Base-by-base conservation (phyloP, 2,797 vertebrate genomes). In the Allobates femoralis region DNA sequence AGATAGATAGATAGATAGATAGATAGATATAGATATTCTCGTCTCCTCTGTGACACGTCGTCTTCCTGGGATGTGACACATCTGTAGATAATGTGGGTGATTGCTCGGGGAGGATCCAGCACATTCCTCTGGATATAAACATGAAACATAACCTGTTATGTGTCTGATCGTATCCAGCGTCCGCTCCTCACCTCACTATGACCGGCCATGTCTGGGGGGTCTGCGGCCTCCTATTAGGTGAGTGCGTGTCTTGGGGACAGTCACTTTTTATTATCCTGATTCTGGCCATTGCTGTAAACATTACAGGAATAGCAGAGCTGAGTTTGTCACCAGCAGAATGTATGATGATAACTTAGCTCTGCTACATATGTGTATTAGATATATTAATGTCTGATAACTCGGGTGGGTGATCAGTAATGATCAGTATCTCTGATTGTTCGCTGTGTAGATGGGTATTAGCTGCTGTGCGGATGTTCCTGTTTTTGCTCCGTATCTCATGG, bases 91-190 rank as follows among this genome's bases (percentile, higher is more conserved):
- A 85, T 80, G 64, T 58, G 16, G 26, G 41, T 69, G n/a, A 55
- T 69, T 34, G 55, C 50, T 67, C 41, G 11, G 84, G 84, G 84
- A 85, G 77, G 76, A 67, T 50, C 55, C 76, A 73, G 75, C n/a
- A 67, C 74, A 60, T 18, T 11, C 56, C 26, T 46, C 1, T n/a
- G 15, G 81, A 32, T 79, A 79, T 46, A 85, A 55, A 79, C 51
- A 16, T 58, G 41, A 79, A 16, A 73, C 15, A 66, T 4, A 32
- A 58, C 16, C 30, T 69, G 34, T 58, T 37, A 26, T 71, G 21
- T 32, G 26, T 34, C 51, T 79, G 46, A 79, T 19, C 56, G 60
- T 28, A 79, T 53, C 1, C 51, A 8, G 23, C 7, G 34, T 58
- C 8, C 30, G 50, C 3, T 58, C 50, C n/a, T 71, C 64, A 37